These are phyloP conservation scores for Cephalopachus bancanus DNA, from an alignment of 2,797 vertebrate species.

Conservation along the genomic window DNA sequence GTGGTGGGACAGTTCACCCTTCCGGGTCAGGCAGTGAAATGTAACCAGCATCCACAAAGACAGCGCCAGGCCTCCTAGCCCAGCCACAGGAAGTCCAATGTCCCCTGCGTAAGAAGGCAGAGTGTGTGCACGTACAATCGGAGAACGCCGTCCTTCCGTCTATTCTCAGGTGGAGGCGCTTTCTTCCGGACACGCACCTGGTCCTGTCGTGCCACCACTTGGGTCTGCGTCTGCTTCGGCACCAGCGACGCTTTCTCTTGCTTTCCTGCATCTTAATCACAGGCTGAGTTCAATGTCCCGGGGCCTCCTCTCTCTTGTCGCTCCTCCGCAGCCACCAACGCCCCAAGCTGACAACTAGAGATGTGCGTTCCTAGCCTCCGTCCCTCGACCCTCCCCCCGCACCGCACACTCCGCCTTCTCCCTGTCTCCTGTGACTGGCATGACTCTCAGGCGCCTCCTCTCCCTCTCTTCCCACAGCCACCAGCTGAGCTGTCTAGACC, in stretches of 20 bases:
- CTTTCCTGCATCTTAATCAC: not conserved
- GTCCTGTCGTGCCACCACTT: fast-evolving
- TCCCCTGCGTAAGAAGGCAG: fast-evolving
- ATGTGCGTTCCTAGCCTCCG: not conserved
- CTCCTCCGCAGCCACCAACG: not conserved
- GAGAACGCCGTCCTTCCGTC: not conserved
- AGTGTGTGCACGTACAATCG: fast-evolving
- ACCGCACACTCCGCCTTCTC: not conserved
- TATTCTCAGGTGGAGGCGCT: not conserved
- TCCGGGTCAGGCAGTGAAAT: fast-evolving
- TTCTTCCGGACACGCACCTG: not conserved
- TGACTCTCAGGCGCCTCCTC: not conserved
- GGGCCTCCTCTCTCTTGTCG: no score
- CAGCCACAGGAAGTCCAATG: no score
- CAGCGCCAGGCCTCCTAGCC: not conserved
- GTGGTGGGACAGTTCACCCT: not conserved
- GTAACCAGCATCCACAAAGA: no score
- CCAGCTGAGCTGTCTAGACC: not conserved
- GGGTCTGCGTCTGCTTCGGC: not conserved
- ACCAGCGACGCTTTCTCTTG: not conserved
- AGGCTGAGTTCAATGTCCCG: not conserved
- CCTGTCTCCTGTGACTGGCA: not conserved
- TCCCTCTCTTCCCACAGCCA: not conserved
- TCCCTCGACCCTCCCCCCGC: no score
- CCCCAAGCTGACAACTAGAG: not conserved